Conservation (phyloP, 2,888 invertebrate genomes). For the Philereme vetulata region DNA sequence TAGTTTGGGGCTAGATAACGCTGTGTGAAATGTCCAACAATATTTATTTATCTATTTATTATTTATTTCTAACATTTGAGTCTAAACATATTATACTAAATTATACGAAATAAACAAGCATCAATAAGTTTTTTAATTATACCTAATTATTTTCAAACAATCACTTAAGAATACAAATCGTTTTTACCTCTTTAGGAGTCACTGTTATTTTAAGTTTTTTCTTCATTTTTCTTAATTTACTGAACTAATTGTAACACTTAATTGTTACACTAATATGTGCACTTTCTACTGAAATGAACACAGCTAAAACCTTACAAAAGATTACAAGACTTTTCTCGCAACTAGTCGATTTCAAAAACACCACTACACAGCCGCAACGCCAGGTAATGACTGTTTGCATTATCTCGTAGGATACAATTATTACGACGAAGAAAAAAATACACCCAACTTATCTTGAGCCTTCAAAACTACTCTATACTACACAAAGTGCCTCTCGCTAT, state of each 20-base stretch:
- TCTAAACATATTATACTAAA: no score
- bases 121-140: no score
- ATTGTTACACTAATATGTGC: background rate
- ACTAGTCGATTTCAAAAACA: conserved; percentile 16
- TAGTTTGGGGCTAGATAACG: no score
- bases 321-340: conserved; percentile 5
- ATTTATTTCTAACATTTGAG: no score
- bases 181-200: conserved; percentile 42
- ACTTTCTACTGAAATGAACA: conserved; percentile 7
- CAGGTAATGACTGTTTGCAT: conserved; percentile 32
- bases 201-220: conserved; percentile 47
- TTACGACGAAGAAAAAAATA: conserved; percentile 39
- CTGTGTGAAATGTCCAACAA: no score
- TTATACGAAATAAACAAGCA: no score
- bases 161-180: background rate
- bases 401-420: conserved; percentile 36
- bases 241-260: no score
- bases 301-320: conserved; percentile 5
- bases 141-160: no score
- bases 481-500: background rate
- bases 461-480: conserved; percentile 11
- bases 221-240: conserved; percentile 36
- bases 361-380: conserved; percentile 23
- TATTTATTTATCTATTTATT: no score
- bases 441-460: conserved; percentile 42